Percentiles rank a stretch among this genome's conserved stretches.
phyloP scores from a whole-genome alignment of 2,797 vertebrate genomes.

The Micromesistius poutassou region DNA sequence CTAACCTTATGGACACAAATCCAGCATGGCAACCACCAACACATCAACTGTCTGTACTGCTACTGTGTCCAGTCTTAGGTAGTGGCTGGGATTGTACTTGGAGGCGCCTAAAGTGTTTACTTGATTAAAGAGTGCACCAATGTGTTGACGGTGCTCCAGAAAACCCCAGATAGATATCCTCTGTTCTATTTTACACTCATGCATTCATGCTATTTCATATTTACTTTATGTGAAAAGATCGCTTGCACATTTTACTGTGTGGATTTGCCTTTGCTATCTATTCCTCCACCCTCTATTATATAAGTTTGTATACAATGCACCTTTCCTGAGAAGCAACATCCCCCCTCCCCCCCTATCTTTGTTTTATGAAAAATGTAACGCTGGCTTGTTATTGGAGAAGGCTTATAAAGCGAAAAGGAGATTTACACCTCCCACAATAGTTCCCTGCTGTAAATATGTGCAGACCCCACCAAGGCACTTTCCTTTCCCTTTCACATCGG shows the following conservation, averaged over 20 bases:
- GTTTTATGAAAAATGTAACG: neutral
- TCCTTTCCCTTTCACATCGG: neutral
- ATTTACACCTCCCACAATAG: neutral
- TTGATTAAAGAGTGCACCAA: neutral
- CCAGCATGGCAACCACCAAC: neutral
- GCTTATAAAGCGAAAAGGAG: neutral
- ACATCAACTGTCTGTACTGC: neutral
- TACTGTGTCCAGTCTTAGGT: neutral
- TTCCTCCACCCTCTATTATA: neutral
- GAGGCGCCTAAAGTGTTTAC: neutral
- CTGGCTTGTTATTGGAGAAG: neutral
- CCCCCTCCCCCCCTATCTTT: neutral
- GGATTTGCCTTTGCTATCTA: neutral
- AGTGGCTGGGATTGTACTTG: neutral
- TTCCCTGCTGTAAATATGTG: neutral
- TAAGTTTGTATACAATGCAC: neutral
- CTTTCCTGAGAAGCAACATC: neutral
- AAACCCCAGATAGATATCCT: neutral
- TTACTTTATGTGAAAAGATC: neutral
- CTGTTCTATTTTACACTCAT: neutral
- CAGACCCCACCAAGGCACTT: neutral
- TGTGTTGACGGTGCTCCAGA: neutral
- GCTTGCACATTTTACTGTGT: neutral
- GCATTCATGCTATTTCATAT: conserved; percentile 5
- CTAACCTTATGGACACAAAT: neutral